Base-by-base conservation (phyloP, 2,888 invertebrate species). In the Artemia sp. region DNA sequence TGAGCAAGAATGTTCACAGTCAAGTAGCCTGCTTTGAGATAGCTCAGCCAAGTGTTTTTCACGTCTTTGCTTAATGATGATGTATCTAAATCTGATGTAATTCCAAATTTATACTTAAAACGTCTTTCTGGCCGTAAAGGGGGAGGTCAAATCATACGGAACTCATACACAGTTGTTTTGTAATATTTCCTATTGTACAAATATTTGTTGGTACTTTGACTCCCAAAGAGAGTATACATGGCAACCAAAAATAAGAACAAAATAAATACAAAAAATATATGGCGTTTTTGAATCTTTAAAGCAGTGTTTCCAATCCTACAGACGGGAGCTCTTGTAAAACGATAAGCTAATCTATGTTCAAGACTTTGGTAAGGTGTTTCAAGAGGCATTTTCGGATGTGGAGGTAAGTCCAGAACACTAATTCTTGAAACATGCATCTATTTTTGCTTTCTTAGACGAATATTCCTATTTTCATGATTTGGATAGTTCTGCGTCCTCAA, bases 1-100 rank as follows among this genome's bases (percentile, higher is more conserved):
- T 83, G 81, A 70, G 80, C 83, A 5, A 78, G 78, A 10, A 81
- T 81, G 75, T 84, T 83, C 78, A 90, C 88, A 72, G 83, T 86
- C 66, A 96, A 79, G 75, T 82, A 84, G 2, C 95, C 96, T 75
- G 84, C 87, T 75, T 88, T 89, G 51, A 90, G 83, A 77, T 87
- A 89, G 78, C 94, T 93, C 70, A 84, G 82, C 88, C 90, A 97
- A 4, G 84, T 84, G 75, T 80, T 77, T 72, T 79, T 81, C 68
- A 86, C 85, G 14, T 80, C 81, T 67, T 79, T 77, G 74, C 85
- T 84, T 78, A 89, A 91, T 0, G 95, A 94, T 74, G 86, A 85
- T 51, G 86, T 89, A 78, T 98, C 98, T 76, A 97, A 83, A 81
- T 98, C 98, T 51, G 94, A 87, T 69, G 97, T 88, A 74, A 96